Evolutionary conservation across 2,888 invertebrate species (phyloP).

Genomic region (Drosophila kambysellisi): DNA sequence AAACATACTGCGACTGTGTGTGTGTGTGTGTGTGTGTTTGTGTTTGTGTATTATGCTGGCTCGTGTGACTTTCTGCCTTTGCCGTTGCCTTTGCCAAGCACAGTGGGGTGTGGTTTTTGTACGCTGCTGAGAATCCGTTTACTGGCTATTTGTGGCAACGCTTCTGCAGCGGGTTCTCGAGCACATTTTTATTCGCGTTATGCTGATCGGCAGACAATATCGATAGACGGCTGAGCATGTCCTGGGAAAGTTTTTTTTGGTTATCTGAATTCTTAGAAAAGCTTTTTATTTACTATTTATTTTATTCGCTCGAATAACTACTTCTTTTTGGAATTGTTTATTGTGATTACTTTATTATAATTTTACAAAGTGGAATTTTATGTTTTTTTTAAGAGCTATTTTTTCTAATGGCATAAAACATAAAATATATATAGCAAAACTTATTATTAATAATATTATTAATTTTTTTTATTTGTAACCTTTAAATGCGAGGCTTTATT

Average conservation of each 20-base stretch:
- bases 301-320: not conserved
- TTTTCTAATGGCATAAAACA: not conserved
- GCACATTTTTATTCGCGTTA: not conserved
- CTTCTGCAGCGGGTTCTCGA: slow-evolving; percentile 24
- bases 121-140: slow-evolving; percentile 44
- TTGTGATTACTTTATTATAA: not conserved
- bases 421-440: not conserved
- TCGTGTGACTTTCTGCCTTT: slow-evolving; percentile 63
- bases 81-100: slow-evolving; percentile 16
- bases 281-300: not conserved
- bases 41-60: slow-evolving; percentile 55
- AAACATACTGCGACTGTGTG: slow-evolving; percentile 6
- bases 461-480: not conserved
- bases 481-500: not conserved
- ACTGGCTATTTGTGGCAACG: slow-evolving; percentile 11
- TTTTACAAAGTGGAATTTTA: not conserved
- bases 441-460: not conserved
- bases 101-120: slow-evolving; percentile 52
- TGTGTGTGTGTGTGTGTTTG: slow-evolving; percentile 23
- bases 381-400: not conserved
- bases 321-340: not conserved
- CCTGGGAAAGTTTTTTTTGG: slow-evolving; percentile 38
- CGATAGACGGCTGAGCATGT: slow-evolving; percentile 9
- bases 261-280: not conserved
- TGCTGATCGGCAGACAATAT: slow-evolving; percentile 30